Evolutionary conservation across 2,113 vertebrate species (phyloP).

Genomic region (Mohoua ochrocephala): DNA sequence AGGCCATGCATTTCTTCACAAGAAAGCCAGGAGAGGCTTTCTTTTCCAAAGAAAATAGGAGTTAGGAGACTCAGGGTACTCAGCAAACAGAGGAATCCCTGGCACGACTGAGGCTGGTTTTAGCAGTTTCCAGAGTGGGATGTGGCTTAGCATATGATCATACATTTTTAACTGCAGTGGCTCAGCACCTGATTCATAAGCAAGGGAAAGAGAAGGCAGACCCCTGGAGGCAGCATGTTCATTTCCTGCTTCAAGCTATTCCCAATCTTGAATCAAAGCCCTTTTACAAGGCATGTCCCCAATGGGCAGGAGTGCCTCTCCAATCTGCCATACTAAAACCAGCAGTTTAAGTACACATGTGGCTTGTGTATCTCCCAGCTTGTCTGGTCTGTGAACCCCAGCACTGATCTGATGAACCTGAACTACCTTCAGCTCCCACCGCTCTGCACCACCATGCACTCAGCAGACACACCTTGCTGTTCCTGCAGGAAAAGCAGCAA

Average conservation of each 20-base stretch:
- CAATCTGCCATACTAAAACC: neutral
- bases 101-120: neutral
- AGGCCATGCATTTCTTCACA: neutral
- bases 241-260: neutral
- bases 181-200: neutral
- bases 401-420: neutral
- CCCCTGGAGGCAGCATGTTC: neutral
- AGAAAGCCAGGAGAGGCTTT: neutral
- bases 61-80: neutral
- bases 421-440: neutral
- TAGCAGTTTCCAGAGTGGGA: neutral
- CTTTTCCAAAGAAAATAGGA: neutral
- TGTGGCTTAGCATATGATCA: neutral
- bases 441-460: neutral
- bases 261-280: neutral
- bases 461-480: neutral
- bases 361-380: neutral
- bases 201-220: neutral
- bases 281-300: neutral
- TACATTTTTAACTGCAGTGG: neutral
- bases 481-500: neutral
- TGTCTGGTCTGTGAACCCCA: neutral
- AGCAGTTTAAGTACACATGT: neutral
- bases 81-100: neutral
- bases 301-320: neutral